A percentile compares a stretch with the other conserved stretches of the same genome.
These are phyloP conservation scores for Ruditapes philippinarum DNA, from an alignment of 1,140 invertebrate species.

Conservation along the genomic window DNA sequence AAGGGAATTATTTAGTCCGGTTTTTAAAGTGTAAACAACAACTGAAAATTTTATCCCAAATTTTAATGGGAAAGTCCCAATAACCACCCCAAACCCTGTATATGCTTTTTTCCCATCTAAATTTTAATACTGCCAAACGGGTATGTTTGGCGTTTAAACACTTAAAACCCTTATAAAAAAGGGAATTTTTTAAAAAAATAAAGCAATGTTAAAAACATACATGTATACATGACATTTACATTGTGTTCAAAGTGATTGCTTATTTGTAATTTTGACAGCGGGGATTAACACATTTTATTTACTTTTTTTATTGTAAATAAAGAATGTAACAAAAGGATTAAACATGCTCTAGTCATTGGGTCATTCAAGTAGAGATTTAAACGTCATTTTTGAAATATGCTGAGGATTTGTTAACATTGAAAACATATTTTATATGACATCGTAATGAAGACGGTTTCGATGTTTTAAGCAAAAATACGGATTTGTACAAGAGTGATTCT, in stretches of 20 bases:
- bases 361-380: background rate
- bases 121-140: background rate
- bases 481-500: too few species aligned
- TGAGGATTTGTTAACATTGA: too few species aligned
- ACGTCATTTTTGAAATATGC: background rate
- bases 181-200: background rate
- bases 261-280: background rate
- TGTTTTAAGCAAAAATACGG: too few species aligned
- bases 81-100: background rate
- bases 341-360: background rate
- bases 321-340: too few species aligned
- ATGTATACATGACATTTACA: constrained; percentile 11
- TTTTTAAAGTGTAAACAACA: background rate
- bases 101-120: background rate
- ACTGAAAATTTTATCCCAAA: background rate
- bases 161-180: background rate
- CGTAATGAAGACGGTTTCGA: too few species aligned
- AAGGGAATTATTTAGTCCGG: too few species aligned
- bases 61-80: too few species aligned
- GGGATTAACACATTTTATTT: background rate
- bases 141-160: background rate
- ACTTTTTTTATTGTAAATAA: too few species aligned
- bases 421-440: too few species aligned
- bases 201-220: background rate
- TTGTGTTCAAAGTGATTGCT: background rate